Percentiles rank a stretch among this genome's conserved stretches.
Conservation (phyloP, 1,140 invertebrate species). For the Philotrypesis tridentata region DNA sequence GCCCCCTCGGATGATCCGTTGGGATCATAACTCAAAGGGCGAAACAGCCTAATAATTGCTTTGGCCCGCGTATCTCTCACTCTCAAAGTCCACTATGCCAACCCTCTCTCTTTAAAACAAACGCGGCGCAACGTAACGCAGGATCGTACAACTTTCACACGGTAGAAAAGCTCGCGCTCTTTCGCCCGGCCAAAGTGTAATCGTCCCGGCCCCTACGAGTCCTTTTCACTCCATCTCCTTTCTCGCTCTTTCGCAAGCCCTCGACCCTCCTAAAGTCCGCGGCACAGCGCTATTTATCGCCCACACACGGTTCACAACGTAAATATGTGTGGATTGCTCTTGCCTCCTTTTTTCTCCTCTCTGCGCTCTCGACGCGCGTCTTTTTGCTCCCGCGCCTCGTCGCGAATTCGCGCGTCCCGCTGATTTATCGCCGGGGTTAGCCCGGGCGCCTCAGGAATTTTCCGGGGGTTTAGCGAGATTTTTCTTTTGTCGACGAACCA, state of each 20-base stretch:
- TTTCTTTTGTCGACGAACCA: not conserved
- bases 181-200: conserved; percentile 21
- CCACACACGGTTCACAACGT: conserved; percentile 71
- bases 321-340: conserved; percentile 71
- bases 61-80: not conserved
- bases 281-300: conserved; percentile 69
- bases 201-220: conserved; percentile 46
- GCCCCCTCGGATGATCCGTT: too few relatives aligned
- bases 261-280: conserved; percentile 47
- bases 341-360: conserved; percentile 19
- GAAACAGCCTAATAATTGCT: not conserved
- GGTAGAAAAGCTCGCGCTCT: not conserved
- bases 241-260: conserved; percentile 11
- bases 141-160: not conserved
- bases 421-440: conserved; percentile 38
- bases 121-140: not conserved
- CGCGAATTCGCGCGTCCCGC: not conserved
- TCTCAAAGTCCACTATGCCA: not conserved
- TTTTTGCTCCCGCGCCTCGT: not conserved
- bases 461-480: not conserved
- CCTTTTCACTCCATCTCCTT: conserved; percentile 27
- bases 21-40: not conserved
- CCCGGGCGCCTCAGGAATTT: not conserved
- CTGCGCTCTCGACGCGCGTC: not conserved
- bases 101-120: not conserved